A percentile compares a stretch with the other conserved stretches of the same genome.
These are phyloP conservation scores for Syrphus vitripennis DNA, from an alignment of 2,888 invertebrate genomes.

Conservation along the genomic window DNA sequence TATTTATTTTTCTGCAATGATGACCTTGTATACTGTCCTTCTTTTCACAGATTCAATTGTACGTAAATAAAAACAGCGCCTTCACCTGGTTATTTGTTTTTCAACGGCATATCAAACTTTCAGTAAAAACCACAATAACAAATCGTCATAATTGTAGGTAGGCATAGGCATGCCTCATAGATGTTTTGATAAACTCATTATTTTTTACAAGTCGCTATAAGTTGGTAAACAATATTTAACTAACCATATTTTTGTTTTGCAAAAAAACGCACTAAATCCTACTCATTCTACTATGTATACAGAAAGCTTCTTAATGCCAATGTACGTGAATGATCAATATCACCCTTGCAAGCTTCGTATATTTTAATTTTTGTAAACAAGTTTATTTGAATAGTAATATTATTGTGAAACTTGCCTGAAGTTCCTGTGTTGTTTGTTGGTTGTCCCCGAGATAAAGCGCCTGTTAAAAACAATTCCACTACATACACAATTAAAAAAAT, in stretches of 20 bases:
- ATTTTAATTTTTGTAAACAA: background rate
- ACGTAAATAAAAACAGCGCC: background rate
- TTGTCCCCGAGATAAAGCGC: background rate
- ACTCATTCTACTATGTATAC: background rate
- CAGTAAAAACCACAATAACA: constrained; percentile 28
- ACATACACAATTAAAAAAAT: background rate
- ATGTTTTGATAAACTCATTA: background rate
- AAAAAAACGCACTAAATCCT: constrained; percentile 14
- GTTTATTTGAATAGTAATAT: background rate
- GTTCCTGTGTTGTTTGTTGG: background rate
- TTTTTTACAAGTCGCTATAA: background rate
- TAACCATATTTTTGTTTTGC: constrained; percentile 2
- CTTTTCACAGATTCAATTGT: too few species aligned
- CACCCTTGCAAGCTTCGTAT: background rate
- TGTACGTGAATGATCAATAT: background rate
- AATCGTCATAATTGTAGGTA: constrained; percentile 3
- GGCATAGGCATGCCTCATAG: background rate
- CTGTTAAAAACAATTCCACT: background rate
- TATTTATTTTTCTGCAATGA: too few species aligned
- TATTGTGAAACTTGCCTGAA: background rate
- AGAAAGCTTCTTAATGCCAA: background rate
- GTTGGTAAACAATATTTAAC: constrained; percentile 6
- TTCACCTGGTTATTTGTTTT: constrained; percentile 1
- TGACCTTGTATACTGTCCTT: too few species aligned
- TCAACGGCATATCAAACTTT: background rate